Evolutionary conservation across 2,888 invertebrate species (phyloP), one percentile per base, ranked within the genome.

Genomic region (Dynastes grantii): DNA sequence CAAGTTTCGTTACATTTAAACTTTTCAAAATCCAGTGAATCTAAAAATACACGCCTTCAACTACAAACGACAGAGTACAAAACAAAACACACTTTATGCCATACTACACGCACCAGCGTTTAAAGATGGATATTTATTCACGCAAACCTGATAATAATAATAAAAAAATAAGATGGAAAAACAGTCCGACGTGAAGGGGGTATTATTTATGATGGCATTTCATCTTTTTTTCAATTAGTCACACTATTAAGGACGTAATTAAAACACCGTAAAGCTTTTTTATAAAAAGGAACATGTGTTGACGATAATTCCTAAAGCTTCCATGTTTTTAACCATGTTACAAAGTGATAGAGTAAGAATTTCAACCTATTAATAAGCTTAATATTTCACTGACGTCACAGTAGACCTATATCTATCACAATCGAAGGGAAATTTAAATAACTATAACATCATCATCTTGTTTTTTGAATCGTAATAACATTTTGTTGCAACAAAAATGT

Each of bases 1-100:
- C 71, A 71, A 71, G 55, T 71, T 71, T 58, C 16, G 40, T 71
- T 71, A 71, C 71, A 58, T 71, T 71, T 58, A 71, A 71, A 58
- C 53, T 71, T 71, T 70, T 55, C 55, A 71, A 71, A 71, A 71
- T 71, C 58, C 58, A 55, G 58, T 37, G 40, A 16, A 58, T 71
- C 71, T 71, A 71, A 71, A 71, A 71, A 71, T 71, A 68, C 11
- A 71, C 16, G n/a, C n/a, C 58, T 9, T 37, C 32, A 16, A 16
- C 67, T 63, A 63, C 8, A 11, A 45, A 8, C 45, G 45, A 45
- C 45, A 37, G 3, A 3, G 11, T 9, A 16, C 16, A 16, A 16
- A 16, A 55, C 5, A 55, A n/a, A 16, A 55, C 55, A 16, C 16
- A 55, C 55, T n/a, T 29, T 45, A 45, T 61, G 11, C 13, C 61